Base-by-base conservation (phyloP, 2,113 vertebrate species). In the Neoarius graeffei region DNA sequence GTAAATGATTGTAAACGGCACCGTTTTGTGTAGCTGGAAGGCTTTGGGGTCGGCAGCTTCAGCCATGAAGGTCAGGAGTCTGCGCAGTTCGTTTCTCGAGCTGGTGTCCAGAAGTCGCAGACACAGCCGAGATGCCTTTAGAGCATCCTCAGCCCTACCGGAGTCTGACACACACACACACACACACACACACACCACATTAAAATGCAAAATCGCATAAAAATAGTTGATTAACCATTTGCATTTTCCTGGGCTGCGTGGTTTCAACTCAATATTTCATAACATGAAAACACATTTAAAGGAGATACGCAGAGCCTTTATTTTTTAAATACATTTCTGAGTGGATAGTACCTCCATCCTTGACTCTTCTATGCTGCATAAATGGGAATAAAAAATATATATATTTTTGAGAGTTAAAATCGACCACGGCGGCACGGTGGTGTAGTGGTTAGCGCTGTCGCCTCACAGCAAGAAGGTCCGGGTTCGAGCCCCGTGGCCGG, bases 21-120 rank as follows among this genome's bases (percentile, higher is more conserved):
- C 96, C 93, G 96, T 95, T 92, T 96, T 97, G 86, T 97, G 96
- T 54, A 97, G 92, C 71, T 89, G 95, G 82, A 94, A 96, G 89
- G 94, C 90, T 7, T 94, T 91, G 0, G 93, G 84, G 42, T 93
- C 86, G 0, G 95, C 94, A 0, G 95, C 95, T 59, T 91, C 79
- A 6, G 90, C 89, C 93, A 96, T 93, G 88, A 97, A 97, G 4
- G 90, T 88, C 89, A 98, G 92, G 0, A 97, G 93, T 54, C 94
- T 88, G 25, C 92, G 90, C 54, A 97, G 92, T 82, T 97, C 96
- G 85, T 98, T 96, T 90, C 92, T 93, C 13, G 88, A 14, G 27
- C 93, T 95, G 0, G 95, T 86, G 27, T 94, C 91, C 90, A 97
- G 80, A 77, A 97, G 91, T 25, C 93, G 95, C 30, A 98, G 85